Evolutionary conservation across 2,113 vertebrate genomes (phyloP).

Genomic region (Aegithalos caudatus): DNA sequence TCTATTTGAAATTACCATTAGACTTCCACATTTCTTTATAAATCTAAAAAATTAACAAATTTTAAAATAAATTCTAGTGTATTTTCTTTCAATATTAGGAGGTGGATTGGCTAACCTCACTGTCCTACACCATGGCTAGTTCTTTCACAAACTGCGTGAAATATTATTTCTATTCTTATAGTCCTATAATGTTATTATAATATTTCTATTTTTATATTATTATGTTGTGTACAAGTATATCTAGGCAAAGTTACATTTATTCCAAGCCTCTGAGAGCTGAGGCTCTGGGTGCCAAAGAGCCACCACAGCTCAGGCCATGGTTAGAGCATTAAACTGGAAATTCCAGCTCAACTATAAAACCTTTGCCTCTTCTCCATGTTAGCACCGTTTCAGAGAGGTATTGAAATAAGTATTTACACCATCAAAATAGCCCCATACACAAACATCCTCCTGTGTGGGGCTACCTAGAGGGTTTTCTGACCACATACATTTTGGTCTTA

Average conservation of each 20-base stretch:
- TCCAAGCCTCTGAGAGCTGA: background rate
- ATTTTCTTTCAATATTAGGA: background rate
- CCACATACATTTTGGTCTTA: background rate
- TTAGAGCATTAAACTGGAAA: background rate
- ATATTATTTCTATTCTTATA: background rate
- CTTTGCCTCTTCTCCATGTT: background rate
- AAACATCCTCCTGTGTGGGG: background rate
- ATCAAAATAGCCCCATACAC: background rate
- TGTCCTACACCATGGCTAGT: background rate
- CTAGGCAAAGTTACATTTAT: background rate
- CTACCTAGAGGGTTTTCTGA: background rate
- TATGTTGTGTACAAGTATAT: background rate
- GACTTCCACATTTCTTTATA: background rate
- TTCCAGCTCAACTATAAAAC: background rate
- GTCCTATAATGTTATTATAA: too few relatives aligned
- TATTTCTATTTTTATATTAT: background rate
- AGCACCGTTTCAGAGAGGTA: background rate
- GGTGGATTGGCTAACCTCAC: background rate
- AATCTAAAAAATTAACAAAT: background rate
- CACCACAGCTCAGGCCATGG: accelerated
- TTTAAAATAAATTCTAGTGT: background rate
- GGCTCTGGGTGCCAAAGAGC: background rate
- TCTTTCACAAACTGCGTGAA: background rate
- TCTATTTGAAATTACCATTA: background rate
- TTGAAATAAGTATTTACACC: background rate